Evolutionary conservation across 2,113 vertebrate genomes (phyloP).

Genomic region (Ctenodactylus gundi): DNA sequence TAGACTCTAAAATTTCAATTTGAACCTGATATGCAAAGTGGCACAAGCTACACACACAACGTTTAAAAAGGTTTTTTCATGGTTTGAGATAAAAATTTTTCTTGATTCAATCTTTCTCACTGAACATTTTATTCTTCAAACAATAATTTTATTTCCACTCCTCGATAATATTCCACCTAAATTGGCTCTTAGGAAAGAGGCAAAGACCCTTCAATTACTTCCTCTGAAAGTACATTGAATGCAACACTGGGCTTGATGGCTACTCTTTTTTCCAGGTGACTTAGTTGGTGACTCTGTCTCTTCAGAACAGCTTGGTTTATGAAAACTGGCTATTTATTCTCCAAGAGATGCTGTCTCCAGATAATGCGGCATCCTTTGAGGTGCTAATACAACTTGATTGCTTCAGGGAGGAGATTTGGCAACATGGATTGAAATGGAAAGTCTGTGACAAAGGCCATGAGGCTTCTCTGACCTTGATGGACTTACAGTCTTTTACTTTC

Average conservation of each 20-base stretch:
- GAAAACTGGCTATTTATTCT: neutral
- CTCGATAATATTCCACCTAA: slow-evolving; percentile 15
- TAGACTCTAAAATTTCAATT: slow-evolving; percentile 25
- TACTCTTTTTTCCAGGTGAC: neutral
- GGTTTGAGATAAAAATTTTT: neutral
- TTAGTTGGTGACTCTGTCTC: neutral
- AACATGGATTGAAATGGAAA: neutral
- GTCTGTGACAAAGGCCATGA: neutral
- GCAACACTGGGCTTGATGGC: neutral
- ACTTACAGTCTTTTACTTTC: neutral
- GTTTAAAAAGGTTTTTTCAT: slow-evolving; percentile 15
- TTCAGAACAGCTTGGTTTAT: neutral
- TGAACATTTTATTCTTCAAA: neutral
- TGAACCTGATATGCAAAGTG: neutral
- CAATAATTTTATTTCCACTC: neutral
- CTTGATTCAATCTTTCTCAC: neutral
- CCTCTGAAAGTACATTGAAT: neutral
- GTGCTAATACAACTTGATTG: neutral
- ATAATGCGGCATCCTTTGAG: neutral
- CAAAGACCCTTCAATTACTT: neutral
- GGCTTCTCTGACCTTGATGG: neutral
- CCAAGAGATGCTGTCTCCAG: neutral
- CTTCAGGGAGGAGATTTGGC: neutral
- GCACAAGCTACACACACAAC: neutral
- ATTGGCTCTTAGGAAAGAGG: neutral